Evolutionary conservation across 2,797 vertebrate species (phyloP).

Genomic region (Parotocinclus haroldoi): DNA sequence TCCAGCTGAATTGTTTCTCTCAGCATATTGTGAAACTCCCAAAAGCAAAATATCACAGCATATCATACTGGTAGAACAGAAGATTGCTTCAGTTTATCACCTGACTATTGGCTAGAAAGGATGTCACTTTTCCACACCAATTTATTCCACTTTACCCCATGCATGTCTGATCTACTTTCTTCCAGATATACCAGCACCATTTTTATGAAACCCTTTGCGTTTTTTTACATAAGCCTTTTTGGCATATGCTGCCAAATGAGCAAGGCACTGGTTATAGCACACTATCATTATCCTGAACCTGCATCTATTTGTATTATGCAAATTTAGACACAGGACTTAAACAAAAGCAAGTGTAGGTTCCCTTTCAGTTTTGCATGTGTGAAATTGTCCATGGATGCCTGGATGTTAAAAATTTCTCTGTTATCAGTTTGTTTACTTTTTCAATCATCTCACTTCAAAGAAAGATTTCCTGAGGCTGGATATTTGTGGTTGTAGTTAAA

Average conservation of each 20-base stretch:
- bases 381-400: slow-evolving; percentile 26
- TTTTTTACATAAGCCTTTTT: slow-evolving; percentile 28
- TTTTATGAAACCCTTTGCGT: slow-evolving; percentile 17
- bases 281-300: slow-evolving; percentile 56
- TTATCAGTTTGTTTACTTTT: slow-evolving; percentile 10
- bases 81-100: slow-evolving; percentile 35
- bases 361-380: slow-evolving; percentile 49
- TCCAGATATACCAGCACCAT: slow-evolving; percentile 4
- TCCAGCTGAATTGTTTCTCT: slow-evolving; percentile 38
- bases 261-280: slow-evolving; percentile 53
- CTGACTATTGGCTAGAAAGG: slow-evolving; percentile 38
- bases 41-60: slow-evolving; percentile 35
- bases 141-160: slow-evolving; percentile 27
- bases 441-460: no score
- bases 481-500: background rate
- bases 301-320: slow-evolving; percentile 56
- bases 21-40: slow-evolving; percentile 33
- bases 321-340: slow-evolving; percentile 53
- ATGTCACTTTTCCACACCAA: slow-evolving; percentile 30
- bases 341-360: slow-evolving; percentile 59
- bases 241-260: slow-evolving; percentile 37
- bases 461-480: background rate
- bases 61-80: slow-evolving; percentile 37
- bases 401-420: slow-evolving; percentile 9
- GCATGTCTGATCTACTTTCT: slow-evolving; percentile 19